phyloP scores from a whole-genome alignment of 2,113 vertebrate species.

The Bufo bufo region DNA sequence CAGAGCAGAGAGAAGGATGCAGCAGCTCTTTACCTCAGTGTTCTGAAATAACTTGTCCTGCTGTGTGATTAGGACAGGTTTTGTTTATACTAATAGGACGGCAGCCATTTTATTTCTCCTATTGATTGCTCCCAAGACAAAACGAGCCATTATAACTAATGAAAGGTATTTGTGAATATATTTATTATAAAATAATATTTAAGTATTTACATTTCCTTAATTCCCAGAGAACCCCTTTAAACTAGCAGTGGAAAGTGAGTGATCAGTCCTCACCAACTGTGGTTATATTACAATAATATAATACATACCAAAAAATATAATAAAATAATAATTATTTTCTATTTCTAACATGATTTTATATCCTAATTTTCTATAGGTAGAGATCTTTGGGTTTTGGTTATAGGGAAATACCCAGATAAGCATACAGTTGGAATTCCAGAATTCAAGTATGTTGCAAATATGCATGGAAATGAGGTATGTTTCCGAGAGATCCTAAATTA shows the following conservation, averaged over 20 bases:
- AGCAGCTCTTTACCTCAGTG: too few relatives aligned
- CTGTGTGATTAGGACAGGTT: too few relatives aligned
- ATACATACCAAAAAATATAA: too few relatives aligned
- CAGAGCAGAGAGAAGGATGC: too few relatives aligned
- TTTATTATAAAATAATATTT: too few relatives aligned
- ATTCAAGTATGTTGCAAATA: conserved; percentile 93
- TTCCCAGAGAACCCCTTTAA: background rate
- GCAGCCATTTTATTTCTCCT: too few relatives aligned
- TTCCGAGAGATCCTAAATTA: background rate
- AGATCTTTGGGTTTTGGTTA: conserved; percentile 86
- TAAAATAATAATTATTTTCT: background rate
- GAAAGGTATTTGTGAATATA: too few relatives aligned
- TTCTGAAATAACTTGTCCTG: too few relatives aligned
- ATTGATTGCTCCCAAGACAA: too few relatives aligned
- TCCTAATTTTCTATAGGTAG: conserved; percentile 78
- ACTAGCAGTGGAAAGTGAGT: background rate
- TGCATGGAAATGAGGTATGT: conserved; percentile 94
- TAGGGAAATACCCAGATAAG: conserved; percentile 78
- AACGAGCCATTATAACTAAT: too few relatives aligned
- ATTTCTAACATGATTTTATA: conserved; percentile 63
- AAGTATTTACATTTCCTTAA: too few relatives aligned
- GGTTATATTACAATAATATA: background rate
- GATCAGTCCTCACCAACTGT: background rate
- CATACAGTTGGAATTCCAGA: conserved; percentile 88
- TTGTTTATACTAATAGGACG: too few relatives aligned